Evolutionary conservation across 2,797 vertebrate species (phyloP), one percentile per base, ranked within the genome.

Genomic region (Urocyon cinereoargenteus): DNA sequence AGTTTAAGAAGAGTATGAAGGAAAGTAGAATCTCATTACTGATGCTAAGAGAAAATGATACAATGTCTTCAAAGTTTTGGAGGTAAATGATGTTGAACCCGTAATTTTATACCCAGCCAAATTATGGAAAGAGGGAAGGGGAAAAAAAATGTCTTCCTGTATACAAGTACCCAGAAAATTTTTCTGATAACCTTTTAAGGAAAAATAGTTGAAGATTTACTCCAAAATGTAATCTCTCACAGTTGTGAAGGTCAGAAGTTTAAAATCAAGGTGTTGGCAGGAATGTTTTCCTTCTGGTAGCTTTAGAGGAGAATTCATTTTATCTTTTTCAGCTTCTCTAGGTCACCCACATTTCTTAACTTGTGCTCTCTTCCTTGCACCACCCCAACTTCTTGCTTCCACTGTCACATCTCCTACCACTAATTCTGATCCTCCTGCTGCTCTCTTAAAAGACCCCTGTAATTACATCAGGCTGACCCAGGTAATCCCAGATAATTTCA

Each of bases 31-130:
- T 91, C 34, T 55, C 28, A 82, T 57, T 77, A 22, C 11, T 66
- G 26, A 82, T 45, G 31, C 2, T 64, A 64, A 26, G 70, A 68
- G 36, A 81, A 59, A 92, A 64, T 31, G 7, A 70, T 6, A 59
- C 6, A 34, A 5, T 24, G 2, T 81, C 59, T 64, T 66, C 57
- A 57, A 89, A 94, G n/a, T 55, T 88, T 70, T 49, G 24, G 84
- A 70, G 64, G 59, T 87, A 87, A 81, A 70, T 70, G 31, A 59
- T 87, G 36, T 55, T 45, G 66, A 94, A 62, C 11, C 57, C 66
- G 36, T 75, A 90, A 77, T 66, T 90, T 77, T 90, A 90, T 83
- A 94, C 12, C n/a, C 70, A 83, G 66, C 70, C 45, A 78, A 79
- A 93, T 1, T 79, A 68, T 59, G 22, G 7, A 28, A 22, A 34